These are phyloP conservation scores for Smittia aterrima DNA, from an alignment of 2,888 invertebrate species.

Conservation along the genomic window DNA sequence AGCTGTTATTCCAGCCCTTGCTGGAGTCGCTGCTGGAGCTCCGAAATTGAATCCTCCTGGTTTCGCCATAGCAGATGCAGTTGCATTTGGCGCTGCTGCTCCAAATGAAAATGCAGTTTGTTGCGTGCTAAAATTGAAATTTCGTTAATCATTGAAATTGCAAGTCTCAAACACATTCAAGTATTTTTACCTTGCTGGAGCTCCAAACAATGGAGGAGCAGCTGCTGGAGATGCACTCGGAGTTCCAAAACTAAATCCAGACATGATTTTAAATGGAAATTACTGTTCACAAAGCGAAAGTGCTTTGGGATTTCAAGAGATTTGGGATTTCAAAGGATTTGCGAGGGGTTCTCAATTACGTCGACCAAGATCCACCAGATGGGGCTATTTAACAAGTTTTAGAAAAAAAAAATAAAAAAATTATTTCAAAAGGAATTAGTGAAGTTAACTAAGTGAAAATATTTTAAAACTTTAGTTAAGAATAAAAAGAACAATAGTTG, in stretches of 20 bases:
- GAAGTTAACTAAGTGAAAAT: too few relatives aligned
- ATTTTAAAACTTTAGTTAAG: too few relatives aligned
- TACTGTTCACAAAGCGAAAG: not conserved
- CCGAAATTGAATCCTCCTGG: slow-evolving; percentile 10
- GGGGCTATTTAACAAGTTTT: too few relatives aligned
- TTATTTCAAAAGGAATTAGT: too few relatives aligned
- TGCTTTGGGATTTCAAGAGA: not conserved
- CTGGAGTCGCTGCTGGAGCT: not conserved
- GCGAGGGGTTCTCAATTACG: too few relatives aligned
- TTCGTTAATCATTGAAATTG: not conserved
- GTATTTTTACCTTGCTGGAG: slow-evolving; percentile 26
- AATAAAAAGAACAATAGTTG: too few relatives aligned
- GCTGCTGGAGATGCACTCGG: slow-evolving; percentile 45
- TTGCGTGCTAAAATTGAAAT: slow-evolving; percentile 8
- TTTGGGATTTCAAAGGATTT: too few relatives aligned
- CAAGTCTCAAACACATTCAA: not conserved
- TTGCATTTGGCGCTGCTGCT: slow-evolving; percentile 42
- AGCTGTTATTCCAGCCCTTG: not conserved
- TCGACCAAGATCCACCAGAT: too few relatives aligned
- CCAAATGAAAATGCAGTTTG: slow-evolving; percentile 8
- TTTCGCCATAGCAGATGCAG: slow-evolving; percentile 43
- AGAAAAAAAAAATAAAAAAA: too few relatives aligned
- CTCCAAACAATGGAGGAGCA: slow-evolving; percentile 44
- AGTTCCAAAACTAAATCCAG: slow-evolving; percentile 46
- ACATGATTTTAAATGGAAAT: slow-evolving; percentile 13